Evolutionary conservation across 2,888 invertebrate genomes (phyloP), one percentile per base, ranked within the genome.

Genomic region (Drosophila mimica): DNA sequence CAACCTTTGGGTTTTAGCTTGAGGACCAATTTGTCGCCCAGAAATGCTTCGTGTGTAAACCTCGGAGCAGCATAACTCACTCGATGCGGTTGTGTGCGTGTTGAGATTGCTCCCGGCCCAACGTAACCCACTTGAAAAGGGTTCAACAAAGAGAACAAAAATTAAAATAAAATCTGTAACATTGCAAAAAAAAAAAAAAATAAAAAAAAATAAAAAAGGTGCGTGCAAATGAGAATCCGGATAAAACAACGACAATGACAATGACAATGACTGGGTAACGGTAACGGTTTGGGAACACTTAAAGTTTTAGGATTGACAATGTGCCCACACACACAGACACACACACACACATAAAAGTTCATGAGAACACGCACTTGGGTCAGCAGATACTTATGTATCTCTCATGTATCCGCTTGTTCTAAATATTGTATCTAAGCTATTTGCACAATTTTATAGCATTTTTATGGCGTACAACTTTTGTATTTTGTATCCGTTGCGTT

Each of bases 391-490:
- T 73, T 59, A 59, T 60, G 70, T 60, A 68, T 73, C 74, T 74
- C 65, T 56, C n/a, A 65, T 57, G 43, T 66, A 66, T 68, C 59
- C 56, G 51, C 51, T 71, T 48, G 59, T 64, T 56, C 58, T 71
- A 62, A 66, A 80, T 66, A 80, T 65, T 66, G 66, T 79, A 79
- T 87, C 82, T 74, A 60, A 65, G 80, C 80, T 73, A 82, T 83
- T 88, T 88, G 75, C 72, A 86, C 88, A 81, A 79, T 89, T 90
- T 87, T 90, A 87, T 84, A 78, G 79, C 76, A 80, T 76, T 90
- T 87, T 87, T 90, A 87, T 84, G 82, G 89, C 68, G 36, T 63
- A 78, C 69, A 86, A 89, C 70, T 88, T 89, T 81, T 71, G 67
- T 58, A 68, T 80, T 73, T 69, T 64, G 72, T 70, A 64, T 56